Base-by-base conservation (phyloP, 1,140 invertebrate species). In the Diprion similis region DNA sequence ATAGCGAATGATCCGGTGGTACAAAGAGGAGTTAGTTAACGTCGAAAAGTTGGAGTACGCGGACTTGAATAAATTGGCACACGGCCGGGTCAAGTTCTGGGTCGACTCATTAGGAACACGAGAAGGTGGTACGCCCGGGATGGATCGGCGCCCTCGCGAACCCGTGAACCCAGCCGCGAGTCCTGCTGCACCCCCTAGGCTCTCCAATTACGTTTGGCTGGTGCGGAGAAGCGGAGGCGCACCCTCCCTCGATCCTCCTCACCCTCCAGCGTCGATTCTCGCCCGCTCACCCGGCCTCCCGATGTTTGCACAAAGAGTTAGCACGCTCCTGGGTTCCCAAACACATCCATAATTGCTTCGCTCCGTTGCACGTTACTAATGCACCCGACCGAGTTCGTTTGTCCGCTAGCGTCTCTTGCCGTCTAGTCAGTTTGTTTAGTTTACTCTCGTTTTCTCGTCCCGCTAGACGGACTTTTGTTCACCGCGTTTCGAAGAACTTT, bases 331-430 rank as follows among this genome's bases (percentile, higher is more conserved):
- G 51, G 51, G 79, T 78, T 79, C 76, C 78, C 81, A 17, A 18
- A 80, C 81, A 79, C 80, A 82, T 79, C 78, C 78, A 78, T 83
- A 84, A 84, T 84, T 84, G 82, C 82, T 83, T 78, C 82, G 83
- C 83, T 78, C 80, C 78, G 79, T 75, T 83, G 82, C 78, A 78
- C 82, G 81, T 76, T 78, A 73, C 18, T 45, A 68, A 45, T 68
- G 18, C 18, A 45, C 66, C 76, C 73, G 70, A 77, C 75, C n/a
- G 51, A 59, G 51, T 59, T 17, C 51, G 51, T 59, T 59, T 59
- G 51, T 59, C 51, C 51, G n/a, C 51, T 9, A 13, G 51, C 51
- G 51, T 59, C 51, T 59, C 51, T 59, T 17, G 51, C 51, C n/a
- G 51, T n/a, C n/a, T n/a, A n/a, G n/a, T 59, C 9, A 17, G 51